A percentile compares a stretch with the other conserved stretches of the same genome.
phyloP scores from a whole-genome alignment of 2,113 vertebrate genomes.

The Turdus rufiventris region DNA sequence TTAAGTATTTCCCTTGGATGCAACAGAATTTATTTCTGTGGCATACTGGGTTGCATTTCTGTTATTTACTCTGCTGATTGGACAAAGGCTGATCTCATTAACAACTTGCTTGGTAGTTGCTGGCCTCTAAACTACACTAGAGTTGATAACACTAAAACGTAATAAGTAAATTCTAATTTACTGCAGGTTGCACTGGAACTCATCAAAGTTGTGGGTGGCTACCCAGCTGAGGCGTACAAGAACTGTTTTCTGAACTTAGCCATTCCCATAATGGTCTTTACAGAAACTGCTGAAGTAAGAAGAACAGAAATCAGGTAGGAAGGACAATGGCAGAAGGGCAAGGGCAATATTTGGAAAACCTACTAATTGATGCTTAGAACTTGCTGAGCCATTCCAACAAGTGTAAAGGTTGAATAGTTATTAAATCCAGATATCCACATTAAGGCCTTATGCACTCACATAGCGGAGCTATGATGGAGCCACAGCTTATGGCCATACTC shows the following conservation, averaged over 20 bases:
- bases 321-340: neutral
- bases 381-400: neutral
- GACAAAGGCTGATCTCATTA: neutral
- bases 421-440: neutral
- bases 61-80: neutral
- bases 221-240: slow-evolving; percentile 86
- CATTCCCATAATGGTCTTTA: slow-evolving; percentile 92
- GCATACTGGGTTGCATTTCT: neutral
- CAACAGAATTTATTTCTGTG: neutral
- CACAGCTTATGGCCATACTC: neutral
- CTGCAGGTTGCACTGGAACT: slow-evolving; percentile 90
- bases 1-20: neutral
- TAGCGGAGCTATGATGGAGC: neutral
- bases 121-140: neutral
- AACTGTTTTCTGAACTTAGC: slow-evolving; percentile 99
- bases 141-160: neutral
- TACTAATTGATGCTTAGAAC: neutral
- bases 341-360: neutral
- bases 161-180: neutral
- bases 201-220: slow-evolving; percentile 88
- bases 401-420: neutral
- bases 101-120: neutral
- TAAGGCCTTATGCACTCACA: neutral
- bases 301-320: slow-evolving; percentile 88
- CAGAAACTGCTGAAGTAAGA: slow-evolving; percentile 88